These are phyloP conservation scores for Asarcornis scutulata DNA, from an alignment of 2,113 vertebrate species.

Conservation along the genomic window DNA sequence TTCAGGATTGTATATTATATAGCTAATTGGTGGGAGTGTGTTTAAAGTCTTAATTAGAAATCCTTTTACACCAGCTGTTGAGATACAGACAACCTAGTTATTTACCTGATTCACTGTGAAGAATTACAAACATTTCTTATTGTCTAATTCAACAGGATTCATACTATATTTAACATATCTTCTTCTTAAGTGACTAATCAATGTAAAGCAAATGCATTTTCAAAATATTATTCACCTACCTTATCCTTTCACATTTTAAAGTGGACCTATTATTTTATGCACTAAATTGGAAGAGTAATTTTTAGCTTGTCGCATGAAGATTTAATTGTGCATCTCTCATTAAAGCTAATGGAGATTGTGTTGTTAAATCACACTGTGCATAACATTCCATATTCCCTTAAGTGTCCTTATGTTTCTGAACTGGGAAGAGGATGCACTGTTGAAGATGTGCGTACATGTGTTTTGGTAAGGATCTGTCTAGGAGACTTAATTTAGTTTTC, in stretches of 20 bases:
- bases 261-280: not conserved
- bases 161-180: not conserved
- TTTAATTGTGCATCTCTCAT: conserved; percentile 27
- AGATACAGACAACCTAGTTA: not conserved
- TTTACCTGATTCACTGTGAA: not conserved
- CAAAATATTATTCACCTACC: not conserved
- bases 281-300: conserved; percentile 16
- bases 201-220: not conserved
- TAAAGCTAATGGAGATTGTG: conserved; percentile 45
- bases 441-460: fast-evolving
- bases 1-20: not conserved
- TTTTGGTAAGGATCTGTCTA: not conserved
- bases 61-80: not conserved
- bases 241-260: not conserved
- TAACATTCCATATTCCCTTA: conserved; percentile 37
- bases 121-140: not conserved
- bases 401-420: conserved; percentile 21
- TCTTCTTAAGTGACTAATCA: not conserved
- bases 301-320: not conserved
- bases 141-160: not conserved
- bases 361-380: not conserved
- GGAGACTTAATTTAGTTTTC: not conserved
- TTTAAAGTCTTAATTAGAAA: not conserved
- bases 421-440: not conserved
- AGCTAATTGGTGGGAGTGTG: not conserved